Evolutionary conservation across 2,113 vertebrate genomes (phyloP).

Genomic region (Macrotus californicus): DNA sequence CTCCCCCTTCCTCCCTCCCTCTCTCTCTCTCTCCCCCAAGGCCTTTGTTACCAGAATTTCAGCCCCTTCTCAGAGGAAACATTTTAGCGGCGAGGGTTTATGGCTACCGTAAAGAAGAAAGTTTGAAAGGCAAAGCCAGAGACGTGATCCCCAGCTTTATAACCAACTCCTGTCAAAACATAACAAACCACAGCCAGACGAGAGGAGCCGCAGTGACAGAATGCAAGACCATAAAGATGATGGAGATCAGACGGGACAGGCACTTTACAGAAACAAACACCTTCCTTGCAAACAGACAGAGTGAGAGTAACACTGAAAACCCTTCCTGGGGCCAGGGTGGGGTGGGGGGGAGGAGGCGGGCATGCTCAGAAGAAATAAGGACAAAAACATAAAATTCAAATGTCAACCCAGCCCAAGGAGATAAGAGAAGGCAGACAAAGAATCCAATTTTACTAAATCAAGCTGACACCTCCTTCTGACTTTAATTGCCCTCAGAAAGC

Average conservation of each 20-base stretch:
- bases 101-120: constrained; percentile 72
- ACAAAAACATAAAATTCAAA: constrained; percentile 81
- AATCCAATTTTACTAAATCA: constrained; percentile 79
- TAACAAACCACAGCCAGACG: constrained; percentile 77
- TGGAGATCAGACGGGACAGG: constrained; percentile 77
- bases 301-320: constrained; percentile 59
- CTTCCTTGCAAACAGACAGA: constrained; percentile 75
- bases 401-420: constrained; percentile 77
- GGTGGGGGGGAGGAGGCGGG: no score
- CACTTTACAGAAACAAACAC: constrained; percentile 78
- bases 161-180: constrained; percentile 80
- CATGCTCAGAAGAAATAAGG: constrained; percentile 72
- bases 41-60: constrained; percentile 47
- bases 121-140: constrained; percentile 75
- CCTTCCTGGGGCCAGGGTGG: not conserved
- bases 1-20: not conserved
- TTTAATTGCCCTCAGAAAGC: constrained; percentile 72
- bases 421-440: constrained; percentile 77
- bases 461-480: constrained; percentile 58
- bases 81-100: constrained; percentile 66
- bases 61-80: constrained; percentile 47
- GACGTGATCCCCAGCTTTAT: constrained; percentile 74
- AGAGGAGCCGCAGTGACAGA: constrained; percentile 75
- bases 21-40: not conserved
- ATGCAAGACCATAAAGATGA: constrained; percentile 79